phyloP scores from a whole-genome alignment of 2,113 vertebrate species.

The Euleptes europaea region DNA sequence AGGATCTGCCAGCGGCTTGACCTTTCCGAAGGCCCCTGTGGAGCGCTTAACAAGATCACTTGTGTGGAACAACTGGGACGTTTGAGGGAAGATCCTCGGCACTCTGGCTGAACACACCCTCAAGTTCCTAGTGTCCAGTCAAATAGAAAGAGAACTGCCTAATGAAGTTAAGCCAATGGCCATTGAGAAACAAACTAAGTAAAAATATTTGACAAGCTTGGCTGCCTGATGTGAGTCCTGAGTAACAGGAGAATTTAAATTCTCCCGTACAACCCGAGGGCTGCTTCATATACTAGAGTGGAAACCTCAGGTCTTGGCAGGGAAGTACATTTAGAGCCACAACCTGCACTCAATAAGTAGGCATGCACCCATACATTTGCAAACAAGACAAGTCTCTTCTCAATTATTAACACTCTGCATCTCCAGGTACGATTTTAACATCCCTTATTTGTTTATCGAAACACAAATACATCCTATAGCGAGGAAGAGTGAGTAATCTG shows the following conservation, averaged over 20 bases:
- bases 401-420: background rate
- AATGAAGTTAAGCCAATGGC: background rate
- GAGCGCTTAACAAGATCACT: background rate
- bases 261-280: background rate
- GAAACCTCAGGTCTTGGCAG: background rate
- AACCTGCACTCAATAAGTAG: too few relatives aligned
- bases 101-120: background rate
- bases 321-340: background rate
- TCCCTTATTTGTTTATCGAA: background rate
- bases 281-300: background rate
- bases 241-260: background rate
- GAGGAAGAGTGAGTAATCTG: too few relatives aligned
- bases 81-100: constrained; percentile 17
- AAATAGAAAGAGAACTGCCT: background rate
- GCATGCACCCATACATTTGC: too few relatives aligned
- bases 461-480: too few relatives aligned
- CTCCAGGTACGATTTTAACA: background rate
- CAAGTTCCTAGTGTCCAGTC: constrained; percentile 16
- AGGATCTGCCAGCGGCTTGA: background rate
- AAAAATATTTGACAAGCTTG: background rate
- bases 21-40: background rate
- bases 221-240: background rate
- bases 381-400: background rate
- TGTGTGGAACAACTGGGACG: constrained; percentile 12
- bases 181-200: background rate